These are phyloP conservation scores for Eilema depressum DNA, from an alignment of 2,888 invertebrate species.

Conservation along the genomic window DNA sequence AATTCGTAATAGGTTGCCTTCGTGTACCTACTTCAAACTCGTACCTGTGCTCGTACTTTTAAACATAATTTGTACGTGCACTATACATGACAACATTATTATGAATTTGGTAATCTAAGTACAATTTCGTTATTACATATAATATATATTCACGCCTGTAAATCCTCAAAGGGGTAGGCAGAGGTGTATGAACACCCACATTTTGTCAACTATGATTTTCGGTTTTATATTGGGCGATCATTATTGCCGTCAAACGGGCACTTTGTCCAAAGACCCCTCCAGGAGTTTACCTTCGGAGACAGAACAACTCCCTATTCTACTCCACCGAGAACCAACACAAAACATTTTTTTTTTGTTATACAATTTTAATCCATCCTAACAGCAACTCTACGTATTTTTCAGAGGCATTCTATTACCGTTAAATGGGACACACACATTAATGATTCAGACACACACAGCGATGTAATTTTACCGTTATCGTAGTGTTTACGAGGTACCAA, in stretches of 20 bases:
- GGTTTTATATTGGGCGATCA: no score
- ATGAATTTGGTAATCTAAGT: no score
- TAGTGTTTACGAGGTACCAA: constrained; percentile 44
- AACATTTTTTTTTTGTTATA: neutral
- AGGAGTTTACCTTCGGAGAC: no score
- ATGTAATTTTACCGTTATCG: constrained; percentile 40
- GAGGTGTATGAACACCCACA: no score
- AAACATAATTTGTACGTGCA: neutral
- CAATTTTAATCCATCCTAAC: neutral
- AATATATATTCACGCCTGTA: no score
- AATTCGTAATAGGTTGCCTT: neutral
- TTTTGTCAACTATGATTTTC: no score
- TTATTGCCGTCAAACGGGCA: no score
- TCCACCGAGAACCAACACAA: no score
- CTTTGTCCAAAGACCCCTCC: no score
- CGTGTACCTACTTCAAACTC: neutral
- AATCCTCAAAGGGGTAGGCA: no score
- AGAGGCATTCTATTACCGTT: constrained; percentile 24
- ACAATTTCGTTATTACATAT: no score
- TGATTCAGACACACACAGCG: constrained; percentile 33
- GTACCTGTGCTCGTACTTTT: neutral
- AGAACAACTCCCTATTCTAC: no score
- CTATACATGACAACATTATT: neutral
- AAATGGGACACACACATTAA: constrained; percentile 36
- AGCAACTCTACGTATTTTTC: constrained; percentile 11